Evolutionary conservation across 1,140 invertebrate species (phyloP).

Genomic region (Papilio helenus): DNA sequence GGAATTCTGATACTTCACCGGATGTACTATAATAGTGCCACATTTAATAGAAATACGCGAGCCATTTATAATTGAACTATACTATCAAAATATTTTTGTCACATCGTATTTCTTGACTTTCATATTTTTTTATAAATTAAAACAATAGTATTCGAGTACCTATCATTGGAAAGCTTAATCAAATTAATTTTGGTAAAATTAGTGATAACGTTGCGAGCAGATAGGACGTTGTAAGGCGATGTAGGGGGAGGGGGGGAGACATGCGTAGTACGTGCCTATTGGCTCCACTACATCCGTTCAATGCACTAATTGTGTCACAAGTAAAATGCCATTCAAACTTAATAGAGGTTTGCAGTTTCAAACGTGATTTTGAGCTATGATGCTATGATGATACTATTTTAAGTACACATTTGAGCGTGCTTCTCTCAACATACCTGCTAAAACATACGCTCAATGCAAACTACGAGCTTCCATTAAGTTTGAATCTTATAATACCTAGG

Average conservation of each 20-base stretch:
- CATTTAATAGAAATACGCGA: too few relatives aligned
- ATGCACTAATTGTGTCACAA: constrained; percentile 15
- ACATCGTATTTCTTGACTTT: too few relatives aligned
- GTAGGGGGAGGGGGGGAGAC: constrained; percentile 39
- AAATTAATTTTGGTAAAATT: too few relatives aligned
- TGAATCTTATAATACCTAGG: not conserved
- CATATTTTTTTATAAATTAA: too few relatives aligned
- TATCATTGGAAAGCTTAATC: not conserved
- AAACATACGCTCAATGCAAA: not conserved
- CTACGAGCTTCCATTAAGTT: not conserved
- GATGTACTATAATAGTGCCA: not conserved
- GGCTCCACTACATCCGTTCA: constrained; percentile 38
- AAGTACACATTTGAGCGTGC: too few relatives aligned
- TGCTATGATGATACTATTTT: not conserved
- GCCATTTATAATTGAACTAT: too few relatives aligned
- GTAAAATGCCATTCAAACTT: constrained; percentile 3
- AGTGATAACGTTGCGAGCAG: constrained; percentile 8
- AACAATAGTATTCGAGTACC: not conserved
- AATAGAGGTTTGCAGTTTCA: not conserved
- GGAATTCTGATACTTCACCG: constrained; percentile 22
- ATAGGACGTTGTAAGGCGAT: constrained; percentile 25
- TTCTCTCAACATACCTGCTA: not conserved
- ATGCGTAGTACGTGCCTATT: constrained; percentile 42
- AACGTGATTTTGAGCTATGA: not conserved
- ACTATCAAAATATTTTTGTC: too few relatives aligned